Base-by-base conservation (phyloP, 1,140 invertebrate genomes). In the Asbolus verrucosus region DNA sequence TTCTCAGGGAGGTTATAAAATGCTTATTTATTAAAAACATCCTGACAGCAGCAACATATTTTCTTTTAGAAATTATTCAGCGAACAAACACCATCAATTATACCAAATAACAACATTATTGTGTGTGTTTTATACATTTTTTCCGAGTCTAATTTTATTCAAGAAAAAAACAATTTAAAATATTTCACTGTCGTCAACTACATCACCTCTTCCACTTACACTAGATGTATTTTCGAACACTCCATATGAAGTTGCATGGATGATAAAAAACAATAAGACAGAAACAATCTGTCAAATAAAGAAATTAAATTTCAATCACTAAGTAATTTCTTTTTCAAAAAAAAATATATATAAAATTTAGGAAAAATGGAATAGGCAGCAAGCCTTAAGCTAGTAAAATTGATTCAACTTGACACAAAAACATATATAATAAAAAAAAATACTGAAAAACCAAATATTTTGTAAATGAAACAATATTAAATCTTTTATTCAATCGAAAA, bases 51-150 rank as follows among this genome's bases (percentile, higher is more conserved):
- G 18, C 43, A 21, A 21, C 9, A 18, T 21, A 19, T 50, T 50
- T 18, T 18, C 43, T 19, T 21, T 19, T 50, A 18, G 21, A 50
- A 50, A 50, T 50, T 50, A 50, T 50, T 50, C 43, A 50, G 21
- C 43, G 16, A 13, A 21, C 43, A 1, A 21, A 21, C 13, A 21
- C 21, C 43, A 50, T 50, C 43, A 50, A 50, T 50, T 50, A 50
- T 50, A 50, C n/a, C 19, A 50, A 21, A 50, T 50, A 50, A 19
- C 43, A 50, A 50, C 43, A 21, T 50, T 50, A 21, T 50, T 50
- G 21, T 50, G 19, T 50, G n/a, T 8, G 1, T 21, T 21, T 8
- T 50, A 50, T 19, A 50, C n/a, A n/a, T n/a, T n/a, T n/a, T n/a
- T 50, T 18, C 19, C 19, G 16, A 21, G 21, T 19, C 43, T 50